Base-by-base conservation (phyloP, 1,140 invertebrate genomes). In the Drosophila repleta region DNA sequence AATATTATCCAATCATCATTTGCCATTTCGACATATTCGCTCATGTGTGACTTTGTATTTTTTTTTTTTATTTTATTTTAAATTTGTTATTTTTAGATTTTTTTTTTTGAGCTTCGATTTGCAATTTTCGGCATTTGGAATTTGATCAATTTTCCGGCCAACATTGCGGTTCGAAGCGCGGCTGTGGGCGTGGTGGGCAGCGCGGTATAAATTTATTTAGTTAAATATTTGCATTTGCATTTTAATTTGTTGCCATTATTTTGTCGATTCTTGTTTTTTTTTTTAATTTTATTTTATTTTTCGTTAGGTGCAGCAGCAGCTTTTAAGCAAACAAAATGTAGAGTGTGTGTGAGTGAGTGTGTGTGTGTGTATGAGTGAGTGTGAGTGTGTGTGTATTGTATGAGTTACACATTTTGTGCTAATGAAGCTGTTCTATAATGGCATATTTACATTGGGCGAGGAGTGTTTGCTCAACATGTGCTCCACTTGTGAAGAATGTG, bases 221-320 rank as follows among this genome's bases (percentile, higher is more conserved):
- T 69, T 53, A 79, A 85, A 84, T 80, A 76, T 84, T 84, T 79
- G 76, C 80, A 70, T 84, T 84, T 76, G 48, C 57, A 53, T 48
- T 80, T 79, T 70, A 84, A 83, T 84, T 84, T 84, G 73, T 76
- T 73, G 67, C 68, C 52, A 56, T 72, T 65, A 66, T 79, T 55
- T 79, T 60, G 26, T 6, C 17, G 15, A 39, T 20, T 46, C 32
- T 64, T 43, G 4, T 49, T 57, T 51, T 6, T 57, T 43, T 35
- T 18, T 17, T 17, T 18, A 4, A 1, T 18, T 3, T 52, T 24
- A 35, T 24, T 56, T 32, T 48, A 45, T 48, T 17, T 53, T 39
- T 26, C 6, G 18, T 32, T 49, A 37, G 17, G 18, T 55, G 39
- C 26, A n/a, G 29, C 26, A n/a, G 29, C 18, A 7, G n/a, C 10